Conservation (phyloP, 1,140 invertebrate genomes). For the Hetaerina americana region DNA sequence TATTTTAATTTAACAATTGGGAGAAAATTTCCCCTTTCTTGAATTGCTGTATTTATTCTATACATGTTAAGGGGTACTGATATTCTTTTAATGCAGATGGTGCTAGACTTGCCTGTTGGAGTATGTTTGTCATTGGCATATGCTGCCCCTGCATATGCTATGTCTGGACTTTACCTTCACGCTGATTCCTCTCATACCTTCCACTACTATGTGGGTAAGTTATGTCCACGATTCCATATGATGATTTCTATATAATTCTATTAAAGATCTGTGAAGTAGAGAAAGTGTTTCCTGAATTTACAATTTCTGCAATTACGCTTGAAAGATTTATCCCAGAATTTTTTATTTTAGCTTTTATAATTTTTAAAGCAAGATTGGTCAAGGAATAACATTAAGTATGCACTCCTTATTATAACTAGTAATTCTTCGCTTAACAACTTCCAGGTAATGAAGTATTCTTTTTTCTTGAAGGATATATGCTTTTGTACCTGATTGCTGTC, state of each 20-base stretch:
- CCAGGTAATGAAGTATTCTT: too few species aligned
- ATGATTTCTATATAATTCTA: not conserved
- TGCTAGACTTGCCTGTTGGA: constrained; percentile 46
- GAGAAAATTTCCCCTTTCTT: too few species aligned
- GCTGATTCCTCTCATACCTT: not conserved
- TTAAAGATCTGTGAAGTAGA: too few species aligned
- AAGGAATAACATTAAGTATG: too few species aligned
- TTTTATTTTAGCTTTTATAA: too few species aligned
- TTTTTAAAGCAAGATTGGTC: too few species aligned
- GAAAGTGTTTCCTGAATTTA: too few species aligned
- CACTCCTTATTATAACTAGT: not conserved
- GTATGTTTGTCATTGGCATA: constrained; percentile 63
- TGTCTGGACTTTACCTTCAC: constrained; percentile 48
- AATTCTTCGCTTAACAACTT: not conserved
- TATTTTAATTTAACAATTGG: too few species aligned
- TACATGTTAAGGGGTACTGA: too few species aligned
- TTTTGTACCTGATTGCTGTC: not conserved
- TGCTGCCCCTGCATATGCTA: constrained; percentile 74
- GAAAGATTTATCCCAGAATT: too few species aligned
- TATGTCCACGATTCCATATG: not conserved
- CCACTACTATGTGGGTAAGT: not conserved
- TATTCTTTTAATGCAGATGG: constrained; percentile 31
- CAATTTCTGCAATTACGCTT: too few species aligned
- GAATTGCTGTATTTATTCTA: too few species aligned
- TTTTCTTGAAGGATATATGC: not conserved